A percentile compares a stretch with the other conserved stretches of the same genome.
phyloP scores from a whole-genome alignment of 2,888 invertebrate genomes.

The Stomorhina lunata region DNA sequence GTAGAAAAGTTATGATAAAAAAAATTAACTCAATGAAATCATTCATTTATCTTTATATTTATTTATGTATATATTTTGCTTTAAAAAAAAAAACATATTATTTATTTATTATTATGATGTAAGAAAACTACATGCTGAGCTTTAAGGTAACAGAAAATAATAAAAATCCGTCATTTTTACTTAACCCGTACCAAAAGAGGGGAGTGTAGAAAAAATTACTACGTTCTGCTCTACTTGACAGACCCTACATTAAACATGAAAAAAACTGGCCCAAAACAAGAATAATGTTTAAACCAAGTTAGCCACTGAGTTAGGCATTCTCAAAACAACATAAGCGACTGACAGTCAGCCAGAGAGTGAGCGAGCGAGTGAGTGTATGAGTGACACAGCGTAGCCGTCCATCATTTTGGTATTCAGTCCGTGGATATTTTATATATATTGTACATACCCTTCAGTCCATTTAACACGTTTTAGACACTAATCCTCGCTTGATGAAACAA shows the following conservation, averaged over 20 bases:
- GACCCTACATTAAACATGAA: slow-evolving; percentile 34
- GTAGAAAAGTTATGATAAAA: no score
- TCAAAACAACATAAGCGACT: no score
- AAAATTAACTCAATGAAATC: not conserved
- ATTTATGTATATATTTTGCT: not conserved
- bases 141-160: slow-evolving; percentile 17
- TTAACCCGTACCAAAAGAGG: slow-evolving; percentile 11
- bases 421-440: not conserved
- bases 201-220: slow-evolving; percentile 10
- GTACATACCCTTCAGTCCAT: slow-evolving; percentile 78
- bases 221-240: slow-evolving; percentile 49
- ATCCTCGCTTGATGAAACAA: slow-evolving; percentile 80
- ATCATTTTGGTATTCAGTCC: slow-evolving; percentile 72
- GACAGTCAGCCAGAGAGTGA: not conserved
- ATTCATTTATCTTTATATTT: not conserved
- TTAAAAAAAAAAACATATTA: no score
- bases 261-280: not conserved
- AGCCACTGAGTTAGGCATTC: no score
- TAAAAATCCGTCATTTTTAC: slow-evolving; percentile 1
- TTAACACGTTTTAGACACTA: slow-evolving; percentile 80
- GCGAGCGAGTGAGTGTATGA: slow-evolving; percentile 36
- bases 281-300: no score
- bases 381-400: slow-evolving; percentile 73
- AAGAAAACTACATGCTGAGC: slow-evolving; percentile 51
- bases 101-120: slow-evolving; percentile 54